Evolutionary conservation across 2,888 invertebrate genomes (phyloP).

Genomic region (Gastrophysa polygoni): DNA sequence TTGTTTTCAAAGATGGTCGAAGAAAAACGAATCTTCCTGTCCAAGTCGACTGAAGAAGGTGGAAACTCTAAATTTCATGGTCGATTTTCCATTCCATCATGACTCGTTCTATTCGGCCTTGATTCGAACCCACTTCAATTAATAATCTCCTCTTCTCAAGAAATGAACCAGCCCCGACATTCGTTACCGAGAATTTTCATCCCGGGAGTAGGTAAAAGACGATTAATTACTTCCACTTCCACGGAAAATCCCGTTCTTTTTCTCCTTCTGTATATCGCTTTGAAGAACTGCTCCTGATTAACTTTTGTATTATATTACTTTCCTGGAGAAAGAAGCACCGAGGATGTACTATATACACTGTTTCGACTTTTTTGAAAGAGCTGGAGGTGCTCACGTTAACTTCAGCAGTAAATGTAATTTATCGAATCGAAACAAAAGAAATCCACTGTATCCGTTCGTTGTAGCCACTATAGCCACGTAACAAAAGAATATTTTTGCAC

Average conservation of each 20-base stretch:
- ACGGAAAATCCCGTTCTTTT: conserved; percentile 22
- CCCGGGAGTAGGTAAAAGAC: conserved; percentile 9
- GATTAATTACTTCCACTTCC: conserved; percentile 34
- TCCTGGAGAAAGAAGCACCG: conserved; percentile 19
- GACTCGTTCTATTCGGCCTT: too few relatives aligned
- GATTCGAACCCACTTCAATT: too few relatives aligned
- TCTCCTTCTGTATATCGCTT: conserved; percentile 26
- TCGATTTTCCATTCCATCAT: too few relatives aligned
- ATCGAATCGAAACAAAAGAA: conserved; percentile 25
- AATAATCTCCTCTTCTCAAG: neutral
- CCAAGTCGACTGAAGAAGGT: too few relatives aligned
- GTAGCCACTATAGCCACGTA: neutral
- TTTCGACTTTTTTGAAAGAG: conserved; percentile 24
- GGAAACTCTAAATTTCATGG: too few relatives aligned
- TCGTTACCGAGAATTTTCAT: conserved; percentile 16
- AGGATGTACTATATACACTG: conserved; percentile 27
- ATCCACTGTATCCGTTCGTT: conserved; percentile 25
- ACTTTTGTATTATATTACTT: conserved; percentile 32
- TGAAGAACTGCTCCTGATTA: conserved; percentile 32
- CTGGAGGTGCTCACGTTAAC: conserved; percentile 22
- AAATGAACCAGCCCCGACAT: neutral
- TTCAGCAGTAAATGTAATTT: conserved; percentile 28
- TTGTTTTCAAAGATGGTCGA: too few relatives aligned
- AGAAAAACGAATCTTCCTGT: too few relatives aligned
- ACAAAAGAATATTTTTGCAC: neutral